These are phyloP conservation scores for Amblyopsis rosae DNA, from an alignment of 2,113 vertebrate genomes.

Conservation along the genomic window DNA sequence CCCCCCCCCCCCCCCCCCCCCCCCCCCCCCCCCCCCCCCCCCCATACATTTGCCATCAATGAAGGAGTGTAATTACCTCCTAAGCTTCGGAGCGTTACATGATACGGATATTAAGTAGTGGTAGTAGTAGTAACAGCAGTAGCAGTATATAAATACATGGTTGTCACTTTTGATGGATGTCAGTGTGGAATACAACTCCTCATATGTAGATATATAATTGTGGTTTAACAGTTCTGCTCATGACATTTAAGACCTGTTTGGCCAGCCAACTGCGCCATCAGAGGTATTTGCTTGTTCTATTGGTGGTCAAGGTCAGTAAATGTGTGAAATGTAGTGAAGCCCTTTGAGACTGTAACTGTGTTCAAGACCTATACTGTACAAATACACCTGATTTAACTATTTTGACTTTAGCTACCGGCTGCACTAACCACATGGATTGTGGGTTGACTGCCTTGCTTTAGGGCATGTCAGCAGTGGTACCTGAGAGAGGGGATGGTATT, in stretches of 20 bases:
- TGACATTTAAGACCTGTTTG: neutral
- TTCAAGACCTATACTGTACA: no score
- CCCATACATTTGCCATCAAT: no score
- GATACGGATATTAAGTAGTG: neutral
- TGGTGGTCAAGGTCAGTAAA: neutral
- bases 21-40: no score
- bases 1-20: no score
- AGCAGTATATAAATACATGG: neutral
- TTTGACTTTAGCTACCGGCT: neutral
- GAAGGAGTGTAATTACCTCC: neutral
- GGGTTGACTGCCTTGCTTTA: constrained; percentile 7
- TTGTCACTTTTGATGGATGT: neutral
- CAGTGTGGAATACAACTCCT: neutral
- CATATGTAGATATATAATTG: neutral
- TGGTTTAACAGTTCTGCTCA: neutral
- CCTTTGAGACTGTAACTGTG: no score
- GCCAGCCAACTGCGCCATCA: constrained; percentile 1
- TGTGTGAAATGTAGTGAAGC: neutral
- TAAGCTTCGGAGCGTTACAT: neutral
- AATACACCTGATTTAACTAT: no score
- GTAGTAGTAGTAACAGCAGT: neutral
- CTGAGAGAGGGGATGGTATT: neutral
- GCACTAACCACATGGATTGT: neutral
- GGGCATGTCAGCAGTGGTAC: constrained; percentile 7
- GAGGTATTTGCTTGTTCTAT: neutral